These are phyloP conservation scores for Nasonia oneida DNA, from an alignment of 2,888 invertebrate genomes.

Conservation along the genomic window DNA sequence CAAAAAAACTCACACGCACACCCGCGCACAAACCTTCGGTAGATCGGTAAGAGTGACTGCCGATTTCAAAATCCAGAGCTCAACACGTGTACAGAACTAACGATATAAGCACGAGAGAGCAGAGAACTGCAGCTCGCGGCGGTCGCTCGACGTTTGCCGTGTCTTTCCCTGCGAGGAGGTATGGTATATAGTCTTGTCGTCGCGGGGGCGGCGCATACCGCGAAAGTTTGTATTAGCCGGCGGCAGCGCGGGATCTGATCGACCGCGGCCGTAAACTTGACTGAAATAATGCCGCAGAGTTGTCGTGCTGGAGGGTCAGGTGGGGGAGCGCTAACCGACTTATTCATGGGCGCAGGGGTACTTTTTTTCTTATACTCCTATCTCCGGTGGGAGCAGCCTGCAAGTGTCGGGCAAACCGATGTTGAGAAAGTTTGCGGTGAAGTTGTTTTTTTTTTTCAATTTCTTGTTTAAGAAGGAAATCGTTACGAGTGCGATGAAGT, in stretches of 20 bases:
- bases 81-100: not conserved
- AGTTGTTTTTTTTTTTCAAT: not conserved
- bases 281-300: constrained; percentile 33
- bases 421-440: not conserved
- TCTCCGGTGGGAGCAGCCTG: not conserved
- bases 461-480: not conserved
- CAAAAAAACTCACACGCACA: not conserved
- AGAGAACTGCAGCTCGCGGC: not conserved
- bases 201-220: constrained; percentile 17
- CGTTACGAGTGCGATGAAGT: not conserved
- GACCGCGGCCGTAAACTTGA: constrained; percentile 51
- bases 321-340: not conserved
- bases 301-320: not conserved
- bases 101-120: not conserved
- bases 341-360: not conserved
- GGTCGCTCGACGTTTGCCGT: not conserved
- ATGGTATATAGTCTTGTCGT: constrained; percentile 6
- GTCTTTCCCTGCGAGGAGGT: not conserved
- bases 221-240: not conserved
- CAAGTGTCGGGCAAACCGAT: not conserved
- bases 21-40: not conserved
- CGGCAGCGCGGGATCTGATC: constrained; percentile 21
- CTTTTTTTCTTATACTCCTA: not conserved
- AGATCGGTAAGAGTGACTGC: not conserved
- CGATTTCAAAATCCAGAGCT: not conserved